Evolutionary conservation across 2,888 invertebrate genomes (phyloP).

Genomic region (Crematogaster levior): DNA sequence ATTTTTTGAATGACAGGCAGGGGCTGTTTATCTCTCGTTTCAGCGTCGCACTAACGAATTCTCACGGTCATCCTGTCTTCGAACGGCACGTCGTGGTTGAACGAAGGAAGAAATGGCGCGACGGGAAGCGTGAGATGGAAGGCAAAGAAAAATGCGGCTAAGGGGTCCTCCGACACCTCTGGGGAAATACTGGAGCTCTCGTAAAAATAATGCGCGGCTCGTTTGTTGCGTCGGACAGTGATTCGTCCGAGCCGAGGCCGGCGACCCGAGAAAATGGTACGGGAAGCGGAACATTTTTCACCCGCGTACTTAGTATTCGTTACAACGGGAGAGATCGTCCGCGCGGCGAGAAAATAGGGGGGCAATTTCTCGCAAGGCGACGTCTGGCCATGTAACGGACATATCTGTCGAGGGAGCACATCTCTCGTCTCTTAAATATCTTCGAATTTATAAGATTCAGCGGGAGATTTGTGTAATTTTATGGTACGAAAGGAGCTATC

Average conservation of each 20-base stretch:
- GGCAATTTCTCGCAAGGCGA: constrained; percentile 27
- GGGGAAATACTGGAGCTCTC: constrained; percentile 73
- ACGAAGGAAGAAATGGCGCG: neutral
- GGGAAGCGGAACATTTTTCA: constrained; percentile 77
- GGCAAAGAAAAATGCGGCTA: constrained; percentile 54
- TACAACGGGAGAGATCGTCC: constrained; percentile 34
- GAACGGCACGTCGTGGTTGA: neutral
- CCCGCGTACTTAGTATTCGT: constrained; percentile 75
- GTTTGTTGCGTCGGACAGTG: constrained; percentile 81
- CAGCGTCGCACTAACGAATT: neutral
- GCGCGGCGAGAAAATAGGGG: neutral
- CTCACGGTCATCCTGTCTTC: neutral
- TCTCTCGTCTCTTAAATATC: neutral
- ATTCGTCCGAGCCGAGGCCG: constrained; percentile 78
- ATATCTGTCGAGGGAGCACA: neutral
- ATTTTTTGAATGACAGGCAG: neutral
- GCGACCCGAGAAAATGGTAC: constrained; percentile 76
- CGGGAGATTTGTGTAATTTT: too few species aligned
- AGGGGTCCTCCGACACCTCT: constrained; percentile 60
- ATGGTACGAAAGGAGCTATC: too few species aligned
- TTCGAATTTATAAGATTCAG: neutral
- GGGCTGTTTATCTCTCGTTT: neutral
- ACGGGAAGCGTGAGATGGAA: constrained; percentile 3
- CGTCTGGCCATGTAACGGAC: constrained; percentile 34
- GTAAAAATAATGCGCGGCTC: constrained; percentile 79